Evolutionary conservation across 2,888 invertebrate genomes (phyloP).

Genomic region (Pilophorus perplexus): DNA sequence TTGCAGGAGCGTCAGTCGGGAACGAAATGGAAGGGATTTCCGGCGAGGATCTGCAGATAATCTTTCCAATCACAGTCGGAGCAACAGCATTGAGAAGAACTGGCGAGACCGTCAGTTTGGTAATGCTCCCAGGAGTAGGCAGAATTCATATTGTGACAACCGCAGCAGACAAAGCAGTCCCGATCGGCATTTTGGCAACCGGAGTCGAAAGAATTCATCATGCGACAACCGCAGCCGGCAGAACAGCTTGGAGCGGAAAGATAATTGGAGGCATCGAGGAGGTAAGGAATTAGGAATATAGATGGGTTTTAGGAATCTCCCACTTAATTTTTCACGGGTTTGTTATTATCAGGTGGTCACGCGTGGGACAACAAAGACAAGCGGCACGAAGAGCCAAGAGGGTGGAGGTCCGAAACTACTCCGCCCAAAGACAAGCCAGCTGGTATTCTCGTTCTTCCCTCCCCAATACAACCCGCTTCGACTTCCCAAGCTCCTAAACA

Average conservation of each 20-base stretch:
- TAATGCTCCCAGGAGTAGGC: conserved; percentile 29
- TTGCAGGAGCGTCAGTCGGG: conserved; percentile 43
- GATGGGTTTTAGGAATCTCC: too few species aligned
- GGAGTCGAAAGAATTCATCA: conserved; percentile 38
- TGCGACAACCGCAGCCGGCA: conserved; percentile 51
- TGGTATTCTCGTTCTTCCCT: conserved; percentile 54
- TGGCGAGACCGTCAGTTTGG: conserved; percentile 39
- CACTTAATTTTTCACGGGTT: too few species aligned
- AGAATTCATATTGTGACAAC: conserved; percentile 43
- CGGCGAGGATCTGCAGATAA: conserved; percentile 42
- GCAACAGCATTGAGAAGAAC: conserved; percentile 46
- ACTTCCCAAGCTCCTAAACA: neutral
- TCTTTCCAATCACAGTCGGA: conserved; percentile 43
- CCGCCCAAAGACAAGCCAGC: conserved; percentile 50
- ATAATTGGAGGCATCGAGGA: conserved; percentile 32
- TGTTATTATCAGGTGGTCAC: too few species aligned
- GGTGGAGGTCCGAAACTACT: conserved; percentile 25
- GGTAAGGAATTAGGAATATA: conserved; percentile 33
- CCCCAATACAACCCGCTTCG: conserved; percentile 42
- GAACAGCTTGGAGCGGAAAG: conserved; percentile 40
- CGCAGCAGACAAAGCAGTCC: conserved; percentile 49
- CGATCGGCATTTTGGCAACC: conserved; percentile 46
- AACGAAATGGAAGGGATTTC: conserved; percentile 15
- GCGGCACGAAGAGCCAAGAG: conserved; percentile 33
- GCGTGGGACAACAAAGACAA: too few species aligned